Percentiles rank a stretch among this genome's conserved stretches.
Evolutionary conservation across 1,140 invertebrate species (phyloP).

Genomic region (Atta cephalotes): DNA sequence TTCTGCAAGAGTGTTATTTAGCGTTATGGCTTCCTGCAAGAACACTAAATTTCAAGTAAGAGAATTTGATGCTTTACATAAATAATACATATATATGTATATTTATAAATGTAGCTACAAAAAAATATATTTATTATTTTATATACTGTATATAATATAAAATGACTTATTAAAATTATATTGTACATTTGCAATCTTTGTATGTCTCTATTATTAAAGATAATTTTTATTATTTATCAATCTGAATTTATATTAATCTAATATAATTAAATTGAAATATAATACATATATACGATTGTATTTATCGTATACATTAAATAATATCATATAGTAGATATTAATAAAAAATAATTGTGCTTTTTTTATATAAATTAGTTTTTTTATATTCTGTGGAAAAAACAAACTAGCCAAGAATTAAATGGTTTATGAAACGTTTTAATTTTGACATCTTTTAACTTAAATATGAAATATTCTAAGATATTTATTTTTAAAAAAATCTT

Average conservation of each 20-base stretch:
- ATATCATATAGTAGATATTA: not conserved
- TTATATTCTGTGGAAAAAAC: not conserved
- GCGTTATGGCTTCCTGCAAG: not conserved
- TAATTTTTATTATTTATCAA: no score
- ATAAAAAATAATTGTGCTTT: not conserved
- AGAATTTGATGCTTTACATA: not conserved
- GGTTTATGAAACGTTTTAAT: not conserved
- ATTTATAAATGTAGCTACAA: no score
- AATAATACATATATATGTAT: not conserved
- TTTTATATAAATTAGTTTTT: not conserved
- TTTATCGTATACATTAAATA: not conserved
- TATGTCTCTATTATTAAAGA: no score
- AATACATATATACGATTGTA: not conserved
- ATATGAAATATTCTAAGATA: not conserved
- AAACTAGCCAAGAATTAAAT: not conserved
- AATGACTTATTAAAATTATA: conserved; percentile 3
- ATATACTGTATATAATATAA: not conserved
- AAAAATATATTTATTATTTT: not conserved
- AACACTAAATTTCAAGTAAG: conserved; percentile 14
- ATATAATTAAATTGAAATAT: not conserved
- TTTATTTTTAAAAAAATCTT: not conserved
- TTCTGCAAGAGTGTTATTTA: not conserved
- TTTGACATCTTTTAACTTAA: no score
- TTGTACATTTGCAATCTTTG: not conserved
- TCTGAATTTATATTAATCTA: no score